These are phyloP conservation scores for Melanogrammus aeglefinus DNA, from an alignment of 2,797 vertebrate species.

Conservation along the genomic window DNA sequence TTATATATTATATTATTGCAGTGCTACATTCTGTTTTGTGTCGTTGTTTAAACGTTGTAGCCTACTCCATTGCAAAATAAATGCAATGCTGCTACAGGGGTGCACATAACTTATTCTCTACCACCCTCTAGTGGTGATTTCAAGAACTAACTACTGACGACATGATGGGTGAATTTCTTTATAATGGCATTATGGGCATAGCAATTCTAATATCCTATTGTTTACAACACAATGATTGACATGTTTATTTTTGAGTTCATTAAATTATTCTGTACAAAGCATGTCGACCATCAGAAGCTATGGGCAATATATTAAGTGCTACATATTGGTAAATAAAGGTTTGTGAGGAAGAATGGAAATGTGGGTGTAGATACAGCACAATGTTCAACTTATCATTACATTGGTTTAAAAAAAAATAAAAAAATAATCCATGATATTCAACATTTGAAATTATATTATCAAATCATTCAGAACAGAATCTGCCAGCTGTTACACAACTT, in stretches of 20 bases:
- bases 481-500: constrained; percentile 71
- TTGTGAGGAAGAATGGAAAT: neutral
- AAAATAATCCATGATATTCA: neutral
- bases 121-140: neutral
- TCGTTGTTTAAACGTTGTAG: neutral
- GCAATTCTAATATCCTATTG: neutral
- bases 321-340: neutral
- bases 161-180: neutral
- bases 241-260: neutral
- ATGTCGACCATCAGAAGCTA: neutral
- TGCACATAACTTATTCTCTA: neutral
- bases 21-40: no score
- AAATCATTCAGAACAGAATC: neutral
- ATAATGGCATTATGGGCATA: neutral
- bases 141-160: neutral
- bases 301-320: neutral
- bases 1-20: no score
- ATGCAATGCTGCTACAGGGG: neutral
- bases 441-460: neutral
- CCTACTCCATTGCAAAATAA: neutral
- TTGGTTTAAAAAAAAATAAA: neutral
- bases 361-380: neutral
- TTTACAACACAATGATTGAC: neutral
- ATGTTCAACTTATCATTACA: neutral
- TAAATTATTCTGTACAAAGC: neutral